Base-by-base conservation (phyloP, 1,140 invertebrate genomes). In the Metopolophium dirhodum region DNA sequence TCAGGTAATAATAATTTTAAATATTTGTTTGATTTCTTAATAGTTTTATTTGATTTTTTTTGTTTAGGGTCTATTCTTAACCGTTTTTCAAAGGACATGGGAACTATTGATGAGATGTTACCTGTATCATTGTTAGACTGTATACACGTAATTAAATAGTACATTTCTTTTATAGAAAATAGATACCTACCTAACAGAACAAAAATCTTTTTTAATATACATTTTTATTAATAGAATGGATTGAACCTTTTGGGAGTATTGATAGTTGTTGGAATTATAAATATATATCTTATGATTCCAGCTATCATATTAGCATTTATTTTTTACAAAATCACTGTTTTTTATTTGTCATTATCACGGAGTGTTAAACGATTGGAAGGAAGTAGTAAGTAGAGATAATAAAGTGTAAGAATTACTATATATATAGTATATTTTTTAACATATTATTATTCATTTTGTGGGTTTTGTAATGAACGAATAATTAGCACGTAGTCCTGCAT, bases 71-170 rank as follows among this genome's bases (percentile, higher is more conserved):
- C 97, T 85, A 97, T 97, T 45, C 95, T 98, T 4, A 98, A 97
- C 94, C 95, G 97, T 77, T 98, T 98, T 94, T 97, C 97, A 4
- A 97, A 97, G 95, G 97, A 98, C 94, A 96, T 97, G 95, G 97
- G 97, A 1, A 96, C 97, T 0, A 96, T 99, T 94, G 98, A 99
- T 95, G 98, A 99, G 95, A 95, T 97, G 2, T 95, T 99, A 30
- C 98, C 98, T 88, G 95, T 96, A 89, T 96, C 96, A 20, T 96
- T 97, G 90, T 96, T 98, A 90, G 98, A 99, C 95, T 97, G 98
- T 90, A 96, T 98, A 4, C 96, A 96, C 95, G 96, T 96, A 95
- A 77, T 77, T 77, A n/a, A 95, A 94, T 90, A 82, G 51, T 91
- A 89, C n/a, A 54, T 22, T 37, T 45, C 20, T 49, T 49, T 49